Evolutionary conservation across 2,888 invertebrate species (phyloP), one percentile per base, ranked within the genome.

Genomic region (Machimus rusticus): DNA sequence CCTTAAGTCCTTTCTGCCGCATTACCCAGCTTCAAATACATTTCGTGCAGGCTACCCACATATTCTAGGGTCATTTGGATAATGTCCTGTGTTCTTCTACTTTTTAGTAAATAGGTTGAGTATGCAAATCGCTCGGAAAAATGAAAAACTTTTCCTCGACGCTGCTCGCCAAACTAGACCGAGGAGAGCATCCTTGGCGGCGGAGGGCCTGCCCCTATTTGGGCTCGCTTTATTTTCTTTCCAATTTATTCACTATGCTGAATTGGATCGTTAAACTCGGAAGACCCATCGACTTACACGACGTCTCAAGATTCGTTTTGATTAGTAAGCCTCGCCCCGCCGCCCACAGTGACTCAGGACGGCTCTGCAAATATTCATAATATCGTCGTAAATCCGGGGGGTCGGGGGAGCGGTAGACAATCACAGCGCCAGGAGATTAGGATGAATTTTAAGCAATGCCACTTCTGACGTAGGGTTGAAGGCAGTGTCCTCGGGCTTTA

Each of bases 121-220:
- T 88, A 88, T 88, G 88, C 87, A 88, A 88, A 88, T 88, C 88
- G 87, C 76, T 88, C 81, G 87, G 87, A 88, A 88, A 88, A 88
- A 88, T 88, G 87, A 87, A 88, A 88, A 87, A 78, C 81, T 88
- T 87, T 84, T 81, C 43, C 74, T 19, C 9, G 57, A 28, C 12
- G 39, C 46, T 51, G 46, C 79, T 57, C 57, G 57, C 23, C 37
- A 74, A 82, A 74, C 34, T 81, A 87, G 74, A 81, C 78, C 51
- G 28, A 87, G 14, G 74, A 46, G 9, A 79, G 57, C 39, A 78
- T 43, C 66, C 57, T 34, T 43, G 82, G 55, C 19, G 37, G 74
- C 2, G 81, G 51, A 14, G 55, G 66, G 23, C 43, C 31, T 55
- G 28, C 82, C 74, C 76, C 31, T 82, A 74, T 81, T 81, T 81